Evolutionary conservation across 2,113 vertebrate genomes (phyloP).

Genomic region (Salvator merianae): DNA sequence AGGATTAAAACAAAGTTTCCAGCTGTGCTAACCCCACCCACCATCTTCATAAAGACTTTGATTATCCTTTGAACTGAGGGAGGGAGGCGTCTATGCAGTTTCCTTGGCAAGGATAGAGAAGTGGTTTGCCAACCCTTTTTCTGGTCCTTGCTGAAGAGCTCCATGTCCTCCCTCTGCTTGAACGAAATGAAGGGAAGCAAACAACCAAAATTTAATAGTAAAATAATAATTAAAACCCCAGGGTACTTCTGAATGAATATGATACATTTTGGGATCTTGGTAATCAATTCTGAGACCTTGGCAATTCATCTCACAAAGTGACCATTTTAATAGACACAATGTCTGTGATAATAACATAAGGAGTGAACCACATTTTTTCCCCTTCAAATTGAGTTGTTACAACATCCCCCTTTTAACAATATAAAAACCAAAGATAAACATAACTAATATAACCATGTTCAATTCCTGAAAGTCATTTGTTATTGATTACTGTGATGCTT

Average conservation of each 20-base stretch:
- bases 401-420: background rate
- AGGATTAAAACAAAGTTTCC: no score
- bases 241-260: background rate
- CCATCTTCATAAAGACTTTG: no score
- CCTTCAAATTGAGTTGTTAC: background rate
- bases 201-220: no score
- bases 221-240: no score
- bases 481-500: background rate
- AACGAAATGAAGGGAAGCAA: no score
- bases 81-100: no score
- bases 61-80: no score
- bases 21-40: no score
- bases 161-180: no score
- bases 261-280: background rate
- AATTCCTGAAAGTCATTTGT: constrained; percentile 5
- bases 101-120: no score
- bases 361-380: background rate
- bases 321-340: background rate
- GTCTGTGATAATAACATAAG: background rate
- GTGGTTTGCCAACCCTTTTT: no score
- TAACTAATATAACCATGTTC: background rate
- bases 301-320: background rate
- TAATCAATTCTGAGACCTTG: background rate
- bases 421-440: background rate
- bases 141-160: no score